phyloP scores from a whole-genome alignment of 2,888 invertebrate genomes.

The Dryobota labecula region DNA sequence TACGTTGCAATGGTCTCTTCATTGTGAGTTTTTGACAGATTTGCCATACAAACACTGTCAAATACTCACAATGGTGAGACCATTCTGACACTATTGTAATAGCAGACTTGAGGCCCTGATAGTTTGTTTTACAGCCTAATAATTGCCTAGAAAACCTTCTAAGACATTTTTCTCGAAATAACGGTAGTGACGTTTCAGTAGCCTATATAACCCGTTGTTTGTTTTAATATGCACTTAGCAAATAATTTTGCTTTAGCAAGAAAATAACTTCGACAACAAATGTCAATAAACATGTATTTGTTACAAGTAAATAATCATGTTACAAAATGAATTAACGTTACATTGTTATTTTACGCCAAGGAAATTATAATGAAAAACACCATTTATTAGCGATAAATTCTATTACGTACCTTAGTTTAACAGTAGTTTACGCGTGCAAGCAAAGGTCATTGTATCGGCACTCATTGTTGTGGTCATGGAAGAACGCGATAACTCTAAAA shows the following conservation, averaged over 20 bases:
- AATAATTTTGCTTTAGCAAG: neutral
- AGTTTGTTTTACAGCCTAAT: neutral
- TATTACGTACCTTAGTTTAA: slow-evolving; percentile 55
- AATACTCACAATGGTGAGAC: too few species aligned
- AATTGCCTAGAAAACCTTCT: neutral
- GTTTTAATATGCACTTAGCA: slow-evolving; percentile 1
- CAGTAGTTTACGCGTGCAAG: slow-evolving; percentile 57
- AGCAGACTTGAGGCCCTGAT: too few species aligned
- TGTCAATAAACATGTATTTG: slow-evolving; percentile 5
- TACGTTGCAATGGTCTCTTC: too few species aligned
- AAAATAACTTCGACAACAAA: slow-evolving; percentile 18
- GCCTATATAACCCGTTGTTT: neutral
- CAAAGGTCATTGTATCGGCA: slow-evolving; percentile 66
- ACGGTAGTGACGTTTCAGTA: slow-evolving; percentile 17
- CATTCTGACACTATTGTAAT: too few species aligned
- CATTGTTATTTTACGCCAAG: slow-evolving; percentile 37
- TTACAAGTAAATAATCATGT: slow-evolving; percentile 13
- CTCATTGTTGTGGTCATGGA: slow-evolving; percentile 67
- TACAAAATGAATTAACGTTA: slow-evolving; percentile 37
- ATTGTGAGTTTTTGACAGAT: too few species aligned
- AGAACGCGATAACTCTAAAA: slow-evolving; percentile 63
- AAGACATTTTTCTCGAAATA: neutral
- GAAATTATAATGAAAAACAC: slow-evolving; percentile 45
- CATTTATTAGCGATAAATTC: slow-evolving; percentile 51
- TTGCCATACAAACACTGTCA: too few species aligned